phyloP scores from a whole-genome alignment of 1,140 invertebrate genomes.

The Maconellicoccus hirsutus region DNA sequence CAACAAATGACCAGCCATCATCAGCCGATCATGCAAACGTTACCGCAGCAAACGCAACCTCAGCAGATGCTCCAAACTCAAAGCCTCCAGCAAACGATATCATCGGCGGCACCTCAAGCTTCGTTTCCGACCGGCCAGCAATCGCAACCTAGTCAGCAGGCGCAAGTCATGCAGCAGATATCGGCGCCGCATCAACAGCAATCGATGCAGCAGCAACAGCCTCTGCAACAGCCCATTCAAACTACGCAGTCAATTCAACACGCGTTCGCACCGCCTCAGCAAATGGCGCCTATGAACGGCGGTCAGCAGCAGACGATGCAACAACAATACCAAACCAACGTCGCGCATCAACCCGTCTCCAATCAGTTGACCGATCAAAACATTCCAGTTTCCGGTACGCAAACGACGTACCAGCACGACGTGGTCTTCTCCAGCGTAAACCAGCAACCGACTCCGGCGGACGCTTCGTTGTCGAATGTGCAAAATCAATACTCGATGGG shows the following conservation, averaged over 20 bases:
- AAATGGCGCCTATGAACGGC: neutral
- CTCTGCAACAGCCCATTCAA: neutral
- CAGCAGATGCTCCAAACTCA: conserved; percentile 38
- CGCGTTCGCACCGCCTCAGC: conserved; percentile 26
- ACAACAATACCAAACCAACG: neutral
- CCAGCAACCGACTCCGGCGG: neutral
- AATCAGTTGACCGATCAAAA: neutral
- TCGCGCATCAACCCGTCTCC: neutral
- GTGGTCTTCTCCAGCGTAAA: neutral
- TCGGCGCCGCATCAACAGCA: conserved; percentile 26
- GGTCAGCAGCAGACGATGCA: neutral
- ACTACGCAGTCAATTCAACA: conserved; percentile 26
- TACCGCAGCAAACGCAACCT: conserved; percentile 35
- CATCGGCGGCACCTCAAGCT: conserved; percentile 14
- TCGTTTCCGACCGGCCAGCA: neutral
- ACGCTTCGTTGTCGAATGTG: neutral
- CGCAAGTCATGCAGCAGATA: conserved; percentile 38
- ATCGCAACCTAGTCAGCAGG: conserved; percentile 12
- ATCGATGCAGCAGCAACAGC: conserved; percentile 4
- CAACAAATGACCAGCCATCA: conserved; percentile 26
- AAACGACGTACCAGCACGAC: neutral
- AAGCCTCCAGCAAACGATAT: neutral
- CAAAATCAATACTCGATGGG: neutral
- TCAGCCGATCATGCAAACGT: conserved; percentile 32
- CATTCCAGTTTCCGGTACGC: neutral